phyloP scores from a whole-genome alignment of 2,113 vertebrate genomes.

The Aplodontia rufa region DNA sequence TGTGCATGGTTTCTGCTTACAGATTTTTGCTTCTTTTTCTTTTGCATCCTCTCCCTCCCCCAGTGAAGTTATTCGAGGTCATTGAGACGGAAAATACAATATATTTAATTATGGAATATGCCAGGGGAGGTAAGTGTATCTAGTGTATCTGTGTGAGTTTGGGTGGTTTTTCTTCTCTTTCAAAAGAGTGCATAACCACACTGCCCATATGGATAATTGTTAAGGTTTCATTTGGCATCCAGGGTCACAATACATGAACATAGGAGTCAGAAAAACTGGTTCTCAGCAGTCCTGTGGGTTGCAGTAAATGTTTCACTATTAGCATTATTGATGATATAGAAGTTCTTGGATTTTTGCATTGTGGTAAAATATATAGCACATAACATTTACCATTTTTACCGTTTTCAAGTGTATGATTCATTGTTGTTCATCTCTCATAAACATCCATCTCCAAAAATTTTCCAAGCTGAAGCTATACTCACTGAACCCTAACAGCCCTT shows the following conservation, averaged over 20 bases:
- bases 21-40: conserved; percentile 50
- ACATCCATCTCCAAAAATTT: background rate
- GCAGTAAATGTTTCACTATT: background rate
- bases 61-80: conserved; percentile 98
- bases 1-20: background rate
- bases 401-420: background rate
- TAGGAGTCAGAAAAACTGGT: background rate
- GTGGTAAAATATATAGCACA: background rate
- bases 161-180: background rate
- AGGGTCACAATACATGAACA: background rate
- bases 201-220: background rate
- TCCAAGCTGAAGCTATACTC: background rate
- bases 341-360: background rate
- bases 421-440: background rate
- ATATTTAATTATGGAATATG: conserved; percentile 98
- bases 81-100: conserved; percentile 98
- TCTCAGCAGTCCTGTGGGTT: background rate
- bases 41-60: conserved; percentile 47
- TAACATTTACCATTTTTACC: background rate
- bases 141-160: conserved; percentile 74
- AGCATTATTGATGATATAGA: background rate
- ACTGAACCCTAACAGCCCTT: background rate
- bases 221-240: conserved; percentile 9
- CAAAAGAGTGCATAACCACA: background rate
- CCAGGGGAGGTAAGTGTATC: conserved; percentile 93